These are phyloP conservation scores for Resseliella maxima DNA, from an alignment of 2,888 invertebrate species.

Conservation along the genomic window DNA sequence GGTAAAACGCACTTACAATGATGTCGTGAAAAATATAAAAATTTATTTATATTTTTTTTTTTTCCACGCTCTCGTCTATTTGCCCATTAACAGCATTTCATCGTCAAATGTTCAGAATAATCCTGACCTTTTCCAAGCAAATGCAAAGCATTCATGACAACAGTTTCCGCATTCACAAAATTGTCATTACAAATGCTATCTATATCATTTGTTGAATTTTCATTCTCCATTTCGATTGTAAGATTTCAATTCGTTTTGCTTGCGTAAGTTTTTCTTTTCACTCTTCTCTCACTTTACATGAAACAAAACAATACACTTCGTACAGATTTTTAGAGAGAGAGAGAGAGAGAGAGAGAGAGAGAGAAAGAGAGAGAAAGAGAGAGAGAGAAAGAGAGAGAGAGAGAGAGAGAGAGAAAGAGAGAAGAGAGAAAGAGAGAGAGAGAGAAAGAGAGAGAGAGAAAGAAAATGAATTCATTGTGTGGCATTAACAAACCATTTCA, in stretches of 20 bases:
- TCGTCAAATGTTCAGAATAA: background rate
- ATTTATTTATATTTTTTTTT: background rate
- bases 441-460: too few species aligned
- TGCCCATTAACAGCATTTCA: background rate
- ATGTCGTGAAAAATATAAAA: background rate
- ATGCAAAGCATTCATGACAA: slow-evolving; percentile 23
- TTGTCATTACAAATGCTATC: slow-evolving; percentile 24
- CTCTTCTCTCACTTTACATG: too few species aligned
- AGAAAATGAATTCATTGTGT: slow-evolving; percentile 16
- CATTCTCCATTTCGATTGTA: background rate
- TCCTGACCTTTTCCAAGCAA: slow-evolving; percentile 19
- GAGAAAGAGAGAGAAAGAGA: too few species aligned
- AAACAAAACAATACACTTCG: too few species aligned
- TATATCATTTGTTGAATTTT: background rate
- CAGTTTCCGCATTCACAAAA: background rate
- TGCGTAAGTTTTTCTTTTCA: too few species aligned
- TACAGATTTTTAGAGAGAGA: too few species aligned
- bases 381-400: too few species aligned
- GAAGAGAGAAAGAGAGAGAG: too few species aligned
- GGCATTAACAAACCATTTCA: slow-evolving; percentile 48
- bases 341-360: too few species aligned
- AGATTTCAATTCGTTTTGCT: too few species aligned
- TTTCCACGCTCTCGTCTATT: background rate
- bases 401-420: too few species aligned
- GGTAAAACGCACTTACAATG: background rate